phyloP scores from a whole-genome alignment of 2,888 invertebrate genomes.

The Limnephilus rhombicus region DNA sequence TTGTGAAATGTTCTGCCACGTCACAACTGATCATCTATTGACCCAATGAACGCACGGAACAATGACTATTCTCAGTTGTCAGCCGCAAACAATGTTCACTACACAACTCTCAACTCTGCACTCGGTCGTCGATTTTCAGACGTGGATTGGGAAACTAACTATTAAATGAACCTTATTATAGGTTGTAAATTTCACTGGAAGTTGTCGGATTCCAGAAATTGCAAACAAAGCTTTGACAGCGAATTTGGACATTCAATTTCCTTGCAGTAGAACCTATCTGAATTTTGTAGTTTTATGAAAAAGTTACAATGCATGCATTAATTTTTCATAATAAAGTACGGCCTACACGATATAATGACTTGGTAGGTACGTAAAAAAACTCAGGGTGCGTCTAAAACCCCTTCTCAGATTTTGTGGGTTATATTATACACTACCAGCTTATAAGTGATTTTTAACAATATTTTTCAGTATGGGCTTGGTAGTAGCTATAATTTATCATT shows the following conservation, averaged over 20 bases:
- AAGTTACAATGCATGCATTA: background rate
- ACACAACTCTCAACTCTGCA: background rate
- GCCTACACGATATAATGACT: no score
- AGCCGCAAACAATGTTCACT: background rate
- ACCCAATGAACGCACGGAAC: background rate
- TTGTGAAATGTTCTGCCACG: background rate
- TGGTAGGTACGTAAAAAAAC: no score
- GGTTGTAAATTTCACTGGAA: background rate
- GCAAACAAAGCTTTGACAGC: background rate
- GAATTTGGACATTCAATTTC: background rate
- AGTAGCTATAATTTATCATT: no score
- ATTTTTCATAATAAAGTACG: background rate
- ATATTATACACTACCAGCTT: no score
- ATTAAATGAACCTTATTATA: background rate
- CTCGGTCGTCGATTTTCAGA: background rate
- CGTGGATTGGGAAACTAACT: background rate
- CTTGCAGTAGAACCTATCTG: background rate
- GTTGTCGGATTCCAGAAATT: background rate
- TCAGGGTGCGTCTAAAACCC: no score
- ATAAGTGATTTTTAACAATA: no score
- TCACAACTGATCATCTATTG: background rate
- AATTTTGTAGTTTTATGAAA: background rate
- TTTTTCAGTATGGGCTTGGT: no score
- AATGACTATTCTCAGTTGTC: constrained; percentile 1
- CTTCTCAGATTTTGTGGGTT: no score